Evolutionary conservation across 2,797 vertebrate genomes (phyloP), one percentile per base, ranked within the genome.

Genomic region (Mormyrus hasselquistii): DNA sequence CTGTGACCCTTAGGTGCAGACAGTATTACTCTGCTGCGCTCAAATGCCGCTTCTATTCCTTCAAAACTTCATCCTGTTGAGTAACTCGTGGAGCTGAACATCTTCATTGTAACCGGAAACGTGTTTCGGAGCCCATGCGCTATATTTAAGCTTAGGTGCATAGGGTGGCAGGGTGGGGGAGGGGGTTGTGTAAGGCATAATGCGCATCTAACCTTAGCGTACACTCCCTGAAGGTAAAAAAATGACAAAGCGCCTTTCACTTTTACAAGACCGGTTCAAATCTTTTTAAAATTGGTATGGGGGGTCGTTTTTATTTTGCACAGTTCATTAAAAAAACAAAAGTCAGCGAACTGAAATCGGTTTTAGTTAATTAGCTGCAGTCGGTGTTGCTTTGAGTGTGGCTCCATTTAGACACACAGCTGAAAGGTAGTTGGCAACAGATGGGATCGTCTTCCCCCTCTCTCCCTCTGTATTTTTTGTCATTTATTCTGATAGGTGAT

Each of bases 351-450:
- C 49, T 50, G 49, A 84, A 47, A 84, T 47, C 49, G 49, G 44
- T 47, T 84, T 84, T 84, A 44, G 38, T 44, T 79, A 79, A 44
- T 79, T 79, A 79, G 12, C 73, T 91, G 88, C 89, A 57, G 38
- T 85, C 88, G 69, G 88, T 87, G 90, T 16, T 19, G 73, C 38
- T 79, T 85, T 92, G 93, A 94, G 94, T 93, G 94, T 94, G 94
- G 76, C 92, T 90, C 59, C 49, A 49, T 85, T 29, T 50, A 85
- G 83, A 50, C 79, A 10, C 10, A 93, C 52, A 86, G 50, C 92
- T 91, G 91, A 44, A 50, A 83, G 87, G 50, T 1, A 7, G 52
- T 55, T 55, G 53, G 25, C 22, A 34, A 57, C 52, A 50, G 19
- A 50, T 85, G 83, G 50, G 22, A 85, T 14, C 4, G 47, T 52